Base-by-base conservation (phyloP, 1,140 invertebrate genomes). In the Gonioctena quinquepunctata region DNA sequence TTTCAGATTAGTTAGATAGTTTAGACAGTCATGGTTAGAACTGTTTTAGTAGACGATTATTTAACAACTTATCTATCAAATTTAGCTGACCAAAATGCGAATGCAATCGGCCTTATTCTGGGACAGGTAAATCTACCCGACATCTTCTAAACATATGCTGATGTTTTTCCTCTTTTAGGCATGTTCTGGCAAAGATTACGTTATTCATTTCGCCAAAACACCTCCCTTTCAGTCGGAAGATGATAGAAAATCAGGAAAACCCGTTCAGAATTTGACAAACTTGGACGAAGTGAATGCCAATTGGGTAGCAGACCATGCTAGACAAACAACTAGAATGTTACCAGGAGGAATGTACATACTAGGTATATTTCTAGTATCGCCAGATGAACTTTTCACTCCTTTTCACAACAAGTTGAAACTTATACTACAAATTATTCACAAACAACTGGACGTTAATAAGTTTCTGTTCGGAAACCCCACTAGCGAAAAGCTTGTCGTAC, bases 281-380 rank as follows among this genome's bases (percentile, higher is more conserved):
- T 68, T 83, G 25, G 27, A 60, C 18, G 86, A 86, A 75, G 83
- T 91, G 22, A 86, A 87, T 22, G 87, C 89, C 65, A 85, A 81
- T 67, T 89, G 87, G 86, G 84, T 91, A 5, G 89, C 89, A 5
- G 90, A 91, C 82, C 90, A 92, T 84, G 90, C 90, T 5, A 88
- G 87, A 82, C 87, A 91, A 84, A 88, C 93, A 0, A 91, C 89
- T 1, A 87, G 91, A 82, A 94, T 94, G 93, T 83, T 95, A 57
- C 92, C 93, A 42, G 93, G 93, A 50, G 93, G 93, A 21, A 89
- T 94, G 84, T 88, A 89, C 83, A 90, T 94, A 54, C 85, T 94
- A 74, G 91, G 87, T 68, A 80, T 87, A 77, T 88, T 89, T 76
- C 79, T 89, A 18, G 84, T 89, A 28, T 87, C 87, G 19, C 87